Conservation (phyloP, 2,797 vertebrate species). For the Darevskia nairensis region DNA sequence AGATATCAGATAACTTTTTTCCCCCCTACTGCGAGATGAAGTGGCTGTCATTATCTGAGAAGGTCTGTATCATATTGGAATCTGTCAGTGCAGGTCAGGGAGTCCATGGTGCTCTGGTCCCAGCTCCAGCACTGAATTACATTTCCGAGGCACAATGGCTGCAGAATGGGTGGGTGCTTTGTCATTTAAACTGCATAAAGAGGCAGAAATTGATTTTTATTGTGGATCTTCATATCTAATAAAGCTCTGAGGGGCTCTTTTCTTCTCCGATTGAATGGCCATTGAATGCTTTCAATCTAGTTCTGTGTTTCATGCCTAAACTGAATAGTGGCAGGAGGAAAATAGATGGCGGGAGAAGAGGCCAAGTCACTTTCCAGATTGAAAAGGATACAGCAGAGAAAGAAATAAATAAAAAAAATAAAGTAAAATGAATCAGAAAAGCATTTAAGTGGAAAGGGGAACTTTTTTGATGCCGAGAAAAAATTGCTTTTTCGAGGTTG, state of each 20-base stretch:
- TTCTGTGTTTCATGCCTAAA: conserved; percentile 99
- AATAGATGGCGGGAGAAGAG: conserved; percentile 85
- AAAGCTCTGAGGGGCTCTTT: conserved; percentile 99
- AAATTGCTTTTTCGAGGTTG: conserved; percentile 71
- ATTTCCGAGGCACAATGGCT: conserved; percentile 96
- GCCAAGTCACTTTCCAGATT: conserved; percentile 87
- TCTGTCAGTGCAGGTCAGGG: conserved; percentile 97
- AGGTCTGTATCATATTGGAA: conserved; percentile 99
- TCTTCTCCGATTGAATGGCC: conserved; percentile 99
- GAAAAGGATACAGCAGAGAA: conserved; percentile 85
- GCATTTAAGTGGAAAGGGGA: conserved; percentile 80
- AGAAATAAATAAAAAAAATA: conserved; percentile 84
- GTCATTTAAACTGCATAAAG: conserved; percentile 99
- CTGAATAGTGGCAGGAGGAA: conserved; percentile 91
- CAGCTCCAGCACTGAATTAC: conserved; percentile 96
- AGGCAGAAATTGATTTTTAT: conserved; percentile 99
- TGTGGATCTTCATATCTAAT: conserved; percentile 99
- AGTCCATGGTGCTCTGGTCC: conserved; percentile 93
- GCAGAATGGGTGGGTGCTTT: conserved; percentile 98
- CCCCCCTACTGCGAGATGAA: conserved; percentile 89
- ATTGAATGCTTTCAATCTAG: conserved; percentile 99
- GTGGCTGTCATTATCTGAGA: conserved; percentile 98
- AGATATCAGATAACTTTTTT: conserved; percentile 99
- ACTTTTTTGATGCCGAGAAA: conserved; percentile 73
- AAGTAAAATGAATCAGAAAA: conserved; percentile 81